phyloP scores from a whole-genome alignment of 2,888 invertebrate species.

The Ophion slaviceki region DNA sequence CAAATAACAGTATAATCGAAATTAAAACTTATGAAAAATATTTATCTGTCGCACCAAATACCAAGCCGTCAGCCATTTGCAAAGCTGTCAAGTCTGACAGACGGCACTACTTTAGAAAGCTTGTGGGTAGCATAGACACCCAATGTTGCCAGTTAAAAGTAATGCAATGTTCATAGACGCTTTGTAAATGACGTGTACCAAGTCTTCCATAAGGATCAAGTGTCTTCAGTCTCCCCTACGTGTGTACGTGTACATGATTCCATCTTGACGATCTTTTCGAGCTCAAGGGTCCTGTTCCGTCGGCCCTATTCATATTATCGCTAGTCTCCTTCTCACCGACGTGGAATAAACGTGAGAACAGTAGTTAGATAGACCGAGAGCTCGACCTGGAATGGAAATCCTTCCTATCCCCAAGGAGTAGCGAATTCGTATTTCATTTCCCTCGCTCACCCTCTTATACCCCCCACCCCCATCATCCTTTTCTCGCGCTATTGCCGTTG shows the following conservation, averaged over 20 bases:
- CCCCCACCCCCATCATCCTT: not conserved
- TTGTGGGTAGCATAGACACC: too few relatives aligned
- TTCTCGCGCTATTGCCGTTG: not conserved
- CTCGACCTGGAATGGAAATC: conserved; percentile 29
- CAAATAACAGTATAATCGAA: too few relatives aligned
- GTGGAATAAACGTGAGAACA: conserved; percentile 56
- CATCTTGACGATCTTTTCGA: conserved; percentile 17
- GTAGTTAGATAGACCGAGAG: conserved; percentile 47
- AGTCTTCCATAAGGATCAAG: too few relatives aligned
- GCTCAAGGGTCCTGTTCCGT: conserved; percentile 12
- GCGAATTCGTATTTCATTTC: conserved; percentile 41
- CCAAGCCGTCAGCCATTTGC: too few relatives aligned
- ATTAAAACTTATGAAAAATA: too few relatives aligned
- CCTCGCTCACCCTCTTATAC: conserved; percentile 11
- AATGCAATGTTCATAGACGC: too few relatives aligned
- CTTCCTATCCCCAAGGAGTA: not conserved
- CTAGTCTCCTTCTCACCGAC: conserved; percentile 19
- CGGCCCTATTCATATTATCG: conserved; percentile 33
- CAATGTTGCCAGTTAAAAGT: too few relatives aligned
- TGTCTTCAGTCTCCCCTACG: too few relatives aligned
- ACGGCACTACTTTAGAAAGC: too few relatives aligned
- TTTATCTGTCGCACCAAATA: too few relatives aligned
- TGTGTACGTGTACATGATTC: conserved; percentile 2
- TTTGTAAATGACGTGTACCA: too few relatives aligned
- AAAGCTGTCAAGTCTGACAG: too few relatives aligned